Base-by-base conservation (phyloP, 2,888 invertebrate genomes). In the Agonopterix subpropinquella region DNA sequence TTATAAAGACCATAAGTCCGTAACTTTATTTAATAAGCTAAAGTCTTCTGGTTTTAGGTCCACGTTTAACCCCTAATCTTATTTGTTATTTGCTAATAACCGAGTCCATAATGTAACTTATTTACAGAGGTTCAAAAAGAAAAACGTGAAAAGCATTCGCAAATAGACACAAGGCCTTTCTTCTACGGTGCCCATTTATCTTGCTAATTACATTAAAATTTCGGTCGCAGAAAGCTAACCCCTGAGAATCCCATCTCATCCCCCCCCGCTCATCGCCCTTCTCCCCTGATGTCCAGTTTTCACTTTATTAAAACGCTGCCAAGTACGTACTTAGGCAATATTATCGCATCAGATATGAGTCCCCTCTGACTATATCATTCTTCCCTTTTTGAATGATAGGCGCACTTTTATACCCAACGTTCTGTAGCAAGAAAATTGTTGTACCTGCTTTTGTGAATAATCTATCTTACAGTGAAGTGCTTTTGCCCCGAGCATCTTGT, bases 151-250 rank as follows among this genome's bases (percentile, higher is more conserved):
- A 44, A 44, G 35, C n/a, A 39, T n/a, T n/a, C 39, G 39, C 2
- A 5, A 5, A 39, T 10, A n/a, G 39, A 39, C 39, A 39, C 39
- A 7, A 39, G 4, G 10, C 39, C 45, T 15, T 5, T 55, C 49
- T 60, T 59, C 57, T 57, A 57, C 53, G 55, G 58, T 56, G 59
- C 8, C 55, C 64, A 72, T 73, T 72, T 70, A 69, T 74, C 70
- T 64, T 58, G 53, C 60, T 74, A 71, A 74, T 72, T 71, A 65
- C 59, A 55, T 46, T 52, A 59, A 60, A 67, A 67, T 64, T 62
- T 61, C 48, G 55, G 62, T 64, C 56, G 48, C 54, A 56, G 62
- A 65, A 69, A 66, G 59, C 55, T 58, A 63, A 59, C 54, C 56
- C 55, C 47, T 47, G 11, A 35, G 50, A 11, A 45, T 50, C 43